Percentiles rank a stretch among this genome's conserved stretches.
phyloP scores from a whole-genome alignment of 2,113 vertebrate genomes.

The Trematocara marginatum region DNA sequence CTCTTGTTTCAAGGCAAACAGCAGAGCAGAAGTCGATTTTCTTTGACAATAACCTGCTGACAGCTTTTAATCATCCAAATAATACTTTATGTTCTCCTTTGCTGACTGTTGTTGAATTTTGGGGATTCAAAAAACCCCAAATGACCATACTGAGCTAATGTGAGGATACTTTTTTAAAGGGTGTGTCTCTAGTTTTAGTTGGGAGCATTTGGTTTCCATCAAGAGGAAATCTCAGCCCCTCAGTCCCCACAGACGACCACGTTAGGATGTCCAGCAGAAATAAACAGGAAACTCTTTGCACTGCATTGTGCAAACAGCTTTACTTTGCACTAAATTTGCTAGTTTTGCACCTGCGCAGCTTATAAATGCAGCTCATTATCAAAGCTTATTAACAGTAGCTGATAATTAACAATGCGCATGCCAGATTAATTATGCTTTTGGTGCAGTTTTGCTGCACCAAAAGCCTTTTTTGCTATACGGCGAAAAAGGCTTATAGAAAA shows the following conservation, averaged over 20 bases:
- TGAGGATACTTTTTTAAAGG: rapidly evolving
- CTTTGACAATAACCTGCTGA: not conserved
- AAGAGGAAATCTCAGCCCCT: not conserved
- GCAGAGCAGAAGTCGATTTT: rapidly evolving
- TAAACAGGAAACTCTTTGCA: not conserved
- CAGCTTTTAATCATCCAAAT: not conserved
- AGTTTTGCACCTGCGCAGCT: not conserved
- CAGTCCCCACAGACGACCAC: not conserved
- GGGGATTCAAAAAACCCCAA: rapidly evolving
- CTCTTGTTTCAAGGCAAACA: conserved; percentile 30
- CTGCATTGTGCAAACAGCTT: not conserved
- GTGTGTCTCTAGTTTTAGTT: not conserved
- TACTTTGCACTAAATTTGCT: not conserved
- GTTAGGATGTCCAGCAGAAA: not conserved
- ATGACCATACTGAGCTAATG: not conserved
- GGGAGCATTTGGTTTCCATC: not conserved
- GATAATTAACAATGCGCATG: not conserved
- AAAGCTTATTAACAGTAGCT: not conserved
- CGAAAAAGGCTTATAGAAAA: not conserved
- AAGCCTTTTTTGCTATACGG: no score
- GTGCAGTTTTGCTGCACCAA: not conserved
- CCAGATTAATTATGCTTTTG: rapidly evolving
- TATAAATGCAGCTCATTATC: not conserved
- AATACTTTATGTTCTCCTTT: not conserved
- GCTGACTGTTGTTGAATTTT: not conserved